phyloP scores from a whole-genome alignment of 2,797 vertebrate species.

The Enteromius thamalakanensis region DNA sequence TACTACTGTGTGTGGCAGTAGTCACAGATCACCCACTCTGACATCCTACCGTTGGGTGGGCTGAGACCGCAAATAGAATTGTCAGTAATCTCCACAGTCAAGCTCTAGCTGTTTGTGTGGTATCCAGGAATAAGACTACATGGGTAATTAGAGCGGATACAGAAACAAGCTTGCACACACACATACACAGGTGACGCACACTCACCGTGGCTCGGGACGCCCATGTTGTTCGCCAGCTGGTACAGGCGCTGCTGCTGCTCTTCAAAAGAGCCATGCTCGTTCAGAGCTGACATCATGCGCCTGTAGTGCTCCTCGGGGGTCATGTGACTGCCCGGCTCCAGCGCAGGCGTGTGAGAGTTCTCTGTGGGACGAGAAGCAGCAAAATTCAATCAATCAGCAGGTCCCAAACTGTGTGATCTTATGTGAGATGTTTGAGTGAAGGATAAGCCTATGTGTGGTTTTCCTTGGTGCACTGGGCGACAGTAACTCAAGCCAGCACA shows the following conservation, averaged over 20 bases:
- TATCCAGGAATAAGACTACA: slow-evolving; percentile 21
- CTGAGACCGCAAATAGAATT: slow-evolving; percentile 76
- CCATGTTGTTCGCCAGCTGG: slow-evolving; percentile 93
- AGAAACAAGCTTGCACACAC: slow-evolving; percentile 27
- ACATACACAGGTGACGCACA: slow-evolving; percentile 44
- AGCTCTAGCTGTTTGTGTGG: slow-evolving; percentile 41
- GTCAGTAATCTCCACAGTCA: slow-evolving; percentile 68
- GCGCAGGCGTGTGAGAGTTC: slow-evolving; percentile 84
- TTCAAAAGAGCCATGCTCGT: slow-evolving; percentile 88
- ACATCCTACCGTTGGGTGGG: slow-evolving; percentile 78
- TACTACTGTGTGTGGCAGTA: slow-evolving; percentile 78
- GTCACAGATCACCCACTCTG: slow-evolving; percentile 85
- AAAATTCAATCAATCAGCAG: slow-evolving; percentile 26
- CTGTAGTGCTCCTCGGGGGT: slow-evolving; percentile 97
- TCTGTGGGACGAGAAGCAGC: slow-evolving; percentile 72
- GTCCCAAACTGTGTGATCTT: slow-evolving; percentile 10
- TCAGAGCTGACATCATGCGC: slow-evolving; percentile 92
- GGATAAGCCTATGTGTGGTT: slow-evolving; percentile 57
- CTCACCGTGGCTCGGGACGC: slow-evolving; percentile 84
- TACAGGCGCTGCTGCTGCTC: slow-evolving; percentile 95
- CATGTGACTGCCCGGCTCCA: slow-evolving; percentile 89
- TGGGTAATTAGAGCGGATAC: slow-evolving; percentile 37
- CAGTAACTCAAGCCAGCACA: slow-evolving; percentile 58
- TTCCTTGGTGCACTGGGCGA: slow-evolving; percentile 64
- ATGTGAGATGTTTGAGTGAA: slow-evolving; percentile 27